A percentile compares a stretch with the other conserved stretches of the same genome.
These are phyloP conservation scores for Cladorhizidae sp. DNA, from an alignment of 37 sponge, comb jelly and placozoan species.

Conservation along the genomic window DNA sequence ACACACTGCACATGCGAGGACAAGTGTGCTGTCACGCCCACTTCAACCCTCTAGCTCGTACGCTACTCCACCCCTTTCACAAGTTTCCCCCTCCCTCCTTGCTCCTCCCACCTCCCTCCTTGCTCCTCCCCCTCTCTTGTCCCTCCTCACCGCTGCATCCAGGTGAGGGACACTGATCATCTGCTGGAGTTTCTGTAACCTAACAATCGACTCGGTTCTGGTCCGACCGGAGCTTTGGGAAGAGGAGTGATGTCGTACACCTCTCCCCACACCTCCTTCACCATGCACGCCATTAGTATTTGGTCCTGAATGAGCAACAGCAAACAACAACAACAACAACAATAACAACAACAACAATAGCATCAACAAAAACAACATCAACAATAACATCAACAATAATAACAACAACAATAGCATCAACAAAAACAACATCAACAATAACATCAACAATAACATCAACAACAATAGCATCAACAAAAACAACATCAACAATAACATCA, in stretches of 20 bases:
- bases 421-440: too few relatives aligned
- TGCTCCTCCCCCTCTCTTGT: slow-evolving; percentile 13
- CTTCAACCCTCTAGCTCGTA: not conserved
- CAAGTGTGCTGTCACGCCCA: not conserved
- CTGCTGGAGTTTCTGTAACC: slow-evolving; percentile 39
- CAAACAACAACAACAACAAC: too few relatives aligned
- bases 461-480: too few relatives aligned
- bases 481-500: too few relatives aligned
- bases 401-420: too few relatives aligned
- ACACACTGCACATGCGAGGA: slow-evolving; percentile 8
- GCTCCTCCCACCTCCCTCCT: not conserved
- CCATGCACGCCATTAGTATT: not conserved
- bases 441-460: too few relatives aligned
- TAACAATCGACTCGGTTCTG: slow-evolving; percentile 14
- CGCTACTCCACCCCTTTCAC: too few relatives aligned
- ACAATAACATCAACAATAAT: too few relatives aligned
- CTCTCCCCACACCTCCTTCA: not conserved
- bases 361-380: too few relatives aligned
- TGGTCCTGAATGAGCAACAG: too few relatives aligned
- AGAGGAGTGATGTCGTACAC: not conserved
- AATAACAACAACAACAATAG: too few relatives aligned
- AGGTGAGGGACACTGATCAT: slow-evolving; percentile 24
- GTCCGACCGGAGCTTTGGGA: not conserved
- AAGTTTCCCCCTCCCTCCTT: not conserved
- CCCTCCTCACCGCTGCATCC: too few relatives aligned